phyloP scores from a whole-genome alignment of 2,797 vertebrate species.

The Ptychobarbus kaznakovi region DNA sequence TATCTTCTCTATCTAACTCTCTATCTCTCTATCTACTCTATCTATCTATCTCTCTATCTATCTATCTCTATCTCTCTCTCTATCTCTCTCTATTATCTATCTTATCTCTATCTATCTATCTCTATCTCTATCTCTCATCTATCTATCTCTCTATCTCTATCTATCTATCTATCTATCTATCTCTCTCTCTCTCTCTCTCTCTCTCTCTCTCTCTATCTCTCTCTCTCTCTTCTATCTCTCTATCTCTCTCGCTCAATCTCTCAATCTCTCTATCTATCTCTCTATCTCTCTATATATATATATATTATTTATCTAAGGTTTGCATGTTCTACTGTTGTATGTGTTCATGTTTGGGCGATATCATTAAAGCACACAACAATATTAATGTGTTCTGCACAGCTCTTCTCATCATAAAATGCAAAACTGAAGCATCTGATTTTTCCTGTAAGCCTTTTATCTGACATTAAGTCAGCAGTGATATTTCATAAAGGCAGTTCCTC shows the following conservation, averaged over 20 bases:
- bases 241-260: background rate
- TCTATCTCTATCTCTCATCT: too few relatives aligned
- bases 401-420: background rate
- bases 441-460: background rate
- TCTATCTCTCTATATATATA: background rate
- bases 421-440: background rate
- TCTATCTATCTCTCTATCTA: too few relatives aligned
- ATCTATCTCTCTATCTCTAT: too few relatives aligned
- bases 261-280: background rate
- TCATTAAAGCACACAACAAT: background rate
- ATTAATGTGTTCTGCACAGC: background rate
- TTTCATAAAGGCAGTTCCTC: background rate
- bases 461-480: background rate
- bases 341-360: background rate
- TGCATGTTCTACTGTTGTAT: background rate
- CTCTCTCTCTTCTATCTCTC: background rate
- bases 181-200: background rate
- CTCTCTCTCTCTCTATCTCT: background rate
- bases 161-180: too few relatives aligned
- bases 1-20: rapidly evolving
- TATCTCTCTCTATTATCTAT: too few relatives aligned
- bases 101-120: too few relatives aligned
- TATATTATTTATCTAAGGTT: background rate
- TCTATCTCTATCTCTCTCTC: too few relatives aligned
- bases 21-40: too few relatives aligned